Evolutionary conservation across 2,888 invertebrate species (phyloP), one percentile per base, ranked within the genome.

Genomic region (Tromatobia lineatoria): DNA sequence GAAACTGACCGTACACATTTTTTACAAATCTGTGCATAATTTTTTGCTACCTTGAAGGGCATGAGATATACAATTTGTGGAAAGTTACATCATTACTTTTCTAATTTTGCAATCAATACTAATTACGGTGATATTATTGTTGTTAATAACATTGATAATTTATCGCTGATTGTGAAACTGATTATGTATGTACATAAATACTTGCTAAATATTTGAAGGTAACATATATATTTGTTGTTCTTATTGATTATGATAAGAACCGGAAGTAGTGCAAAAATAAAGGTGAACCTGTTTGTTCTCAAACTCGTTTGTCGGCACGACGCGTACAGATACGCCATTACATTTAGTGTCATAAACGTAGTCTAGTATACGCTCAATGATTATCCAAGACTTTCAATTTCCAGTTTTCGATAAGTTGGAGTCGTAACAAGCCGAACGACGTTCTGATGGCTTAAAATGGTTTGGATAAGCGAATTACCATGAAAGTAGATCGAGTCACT

Each of bases 311-410:
- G 23, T 61, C 11, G 45, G 61, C 11, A 50, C 20, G 45, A 3
- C 29, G 45, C 42, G 61, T 75, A 29, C 6, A 54, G 52, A 50
- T 42, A 47, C 25, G 61, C 61, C 57, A 34, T 74, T 67, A 64
- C 15, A 38, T 59, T 66, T 47, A 54, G 57, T 38, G n/a, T 61
- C 25, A 64, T 7, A 69, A 52, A 50, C 61, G 11, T 34, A 7
- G 13, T 7, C 45, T 3, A 42, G 42, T 61, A 52, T 42, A 45
- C 6, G 45, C 11, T 66, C 66, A 80, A 47, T 38, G n/a, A 47
- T 34, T 61, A 23, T 50, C 57, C 29, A 45, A 23, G 64, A 54
- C 79, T 73, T 80, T 80, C 73, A 42, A 66, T 69, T 80, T 25
- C n/a, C 50, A 11, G 23, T 10, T 66, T n/a, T 50, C 59, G 18